phyloP scores from a whole-genome alignment of 2,797 vertebrate species.

The Tarsius wallacei region DNA sequence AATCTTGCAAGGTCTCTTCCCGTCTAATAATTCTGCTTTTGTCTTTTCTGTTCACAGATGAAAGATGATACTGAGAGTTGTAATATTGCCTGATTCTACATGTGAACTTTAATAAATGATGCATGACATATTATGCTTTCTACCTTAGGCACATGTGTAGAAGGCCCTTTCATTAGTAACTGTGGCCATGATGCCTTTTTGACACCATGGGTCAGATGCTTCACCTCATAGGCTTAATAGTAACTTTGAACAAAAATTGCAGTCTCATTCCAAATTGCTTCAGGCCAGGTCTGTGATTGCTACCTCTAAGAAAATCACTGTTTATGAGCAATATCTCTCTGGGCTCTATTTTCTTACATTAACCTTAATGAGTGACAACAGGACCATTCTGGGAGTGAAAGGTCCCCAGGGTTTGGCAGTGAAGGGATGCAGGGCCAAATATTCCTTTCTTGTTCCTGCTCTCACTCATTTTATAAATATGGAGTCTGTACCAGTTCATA shows the following conservation, averaged over 20 bases:
- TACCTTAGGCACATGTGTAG: neutral
- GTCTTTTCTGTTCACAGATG: slow-evolving; percentile 60
- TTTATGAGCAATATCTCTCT: neutral
- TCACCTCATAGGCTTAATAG: neutral
- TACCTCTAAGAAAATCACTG: neutral
- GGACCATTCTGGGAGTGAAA: neutral
- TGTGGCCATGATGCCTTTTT: neutral
- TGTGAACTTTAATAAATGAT: slow-evolving; percentile 65
- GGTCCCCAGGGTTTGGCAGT: neutral
- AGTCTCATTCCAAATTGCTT: neutral
- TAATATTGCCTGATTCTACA: slow-evolving; percentile 10
- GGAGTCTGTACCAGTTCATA: neutral
- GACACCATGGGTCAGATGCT: neutral
- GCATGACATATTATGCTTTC: neutral
- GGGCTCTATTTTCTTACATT: neutral
- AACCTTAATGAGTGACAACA: neutral
- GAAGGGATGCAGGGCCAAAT: neutral
- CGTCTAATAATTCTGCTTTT: slow-evolving; percentile 58
- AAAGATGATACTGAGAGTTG: slow-evolving; percentile 24
- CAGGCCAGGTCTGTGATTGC: neutral
- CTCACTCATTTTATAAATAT: neutral
- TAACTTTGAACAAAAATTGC: slow-evolving; percentile 12
- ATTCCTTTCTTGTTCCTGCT: neutral
- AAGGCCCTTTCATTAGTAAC: slow-evolving; percentile 22
- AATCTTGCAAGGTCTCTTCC: slow-evolving; percentile 26